Evolutionary conservation across 2,113 vertebrate species (phyloP), one percentile per base, ranked within the genome.

Genomic region (Motacilla alba): DNA sequence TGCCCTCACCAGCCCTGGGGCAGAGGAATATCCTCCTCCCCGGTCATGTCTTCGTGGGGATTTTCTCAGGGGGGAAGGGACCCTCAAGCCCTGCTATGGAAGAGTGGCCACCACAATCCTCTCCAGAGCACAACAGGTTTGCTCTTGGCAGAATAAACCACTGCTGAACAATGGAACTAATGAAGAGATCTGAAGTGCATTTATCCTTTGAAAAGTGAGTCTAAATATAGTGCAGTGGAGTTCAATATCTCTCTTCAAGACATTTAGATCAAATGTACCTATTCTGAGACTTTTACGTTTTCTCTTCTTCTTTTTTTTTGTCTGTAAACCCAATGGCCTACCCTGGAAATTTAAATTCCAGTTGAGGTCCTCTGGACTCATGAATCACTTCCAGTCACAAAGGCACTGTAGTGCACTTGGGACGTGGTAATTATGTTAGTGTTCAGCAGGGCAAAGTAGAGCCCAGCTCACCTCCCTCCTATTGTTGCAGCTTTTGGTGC

Each of bases 121-220:
- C 55, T 19, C 44, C 0, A 0, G 44, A 19, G 59, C 59, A n/a
- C 0, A 0, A 19, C 0, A 2, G 10, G 39, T 87, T 20, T 67
- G 70, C 37, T 83, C 81, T 68, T 30, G 80, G 39, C 53, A 56
- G 79, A 62, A 39, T 15, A 91, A 95, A 84, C 39, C n/a, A 15
- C 30, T 1, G 13, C 63, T 83, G 87, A 88, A 89, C 76, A 92
- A 89, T 43, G 59, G 35, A 67, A 46, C 39, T 94, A 76, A 93
- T 81, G 77, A 93, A 94, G 78, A 70, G 79, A 43, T 83, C 11
- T 90, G 67, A 89, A 91, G 83, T 88, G 78, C 72, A 69, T 89
- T 96, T 95, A 74, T 94, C 70, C 52, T 93, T 89, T 85, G 84
- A 91, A 91, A 95, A 94, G 49, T 31, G 64, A 84, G 11, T 69